These are phyloP conservation scores for Acronicta aceris DNA, from an alignment of 2,888 invertebrate genomes.

Conservation along the genomic window DNA sequence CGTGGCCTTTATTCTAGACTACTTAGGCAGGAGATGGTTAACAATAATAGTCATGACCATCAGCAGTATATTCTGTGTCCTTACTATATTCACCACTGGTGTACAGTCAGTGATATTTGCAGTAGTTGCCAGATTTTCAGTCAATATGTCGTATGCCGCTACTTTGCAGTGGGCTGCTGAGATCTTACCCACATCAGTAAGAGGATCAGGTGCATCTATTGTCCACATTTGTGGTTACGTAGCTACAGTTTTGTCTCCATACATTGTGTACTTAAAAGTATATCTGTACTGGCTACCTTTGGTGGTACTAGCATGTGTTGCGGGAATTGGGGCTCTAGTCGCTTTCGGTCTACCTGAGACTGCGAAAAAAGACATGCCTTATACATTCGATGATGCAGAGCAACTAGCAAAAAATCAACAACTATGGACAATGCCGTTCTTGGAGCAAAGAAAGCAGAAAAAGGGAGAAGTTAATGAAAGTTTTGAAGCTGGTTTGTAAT, in stretches of 20 bases:
- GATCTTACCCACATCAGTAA: conserved; percentile 70
- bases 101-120: conserved; percentile 67
- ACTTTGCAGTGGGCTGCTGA: conserved; percentile 75
- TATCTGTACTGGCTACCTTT: conserved; percentile 51
- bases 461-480: conserved; percentile 28
- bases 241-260: conserved; percentile 70
- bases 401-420: conserved; percentile 45
- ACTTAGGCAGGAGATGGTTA: conserved; percentile 73
- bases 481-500: conserved; percentile 35
- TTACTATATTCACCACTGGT: conserved; percentile 67
- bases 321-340: conserved; percentile 41
- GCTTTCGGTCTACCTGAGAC: conserved; percentile 61
- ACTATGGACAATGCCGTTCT: conserved; percentile 55
- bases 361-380: conserved; percentile 60
- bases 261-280: conserved; percentile 47
- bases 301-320: conserved; percentile 27
- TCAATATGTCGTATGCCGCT: conserved; percentile 70
- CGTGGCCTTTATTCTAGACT: conserved; percentile 71
- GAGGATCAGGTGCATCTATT: conserved; percentile 71
- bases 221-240: conserved; percentile 73
- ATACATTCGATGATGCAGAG: conserved; percentile 53
- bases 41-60: conserved; percentile 62
- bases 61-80: conserved; percentile 65
- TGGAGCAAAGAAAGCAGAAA: conserved; percentile 40
- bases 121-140: conserved; percentile 70